Evolutionary conservation across 2,797 vertebrate species (phyloP).

Genomic region (Clarias platycephalus): DNA sequence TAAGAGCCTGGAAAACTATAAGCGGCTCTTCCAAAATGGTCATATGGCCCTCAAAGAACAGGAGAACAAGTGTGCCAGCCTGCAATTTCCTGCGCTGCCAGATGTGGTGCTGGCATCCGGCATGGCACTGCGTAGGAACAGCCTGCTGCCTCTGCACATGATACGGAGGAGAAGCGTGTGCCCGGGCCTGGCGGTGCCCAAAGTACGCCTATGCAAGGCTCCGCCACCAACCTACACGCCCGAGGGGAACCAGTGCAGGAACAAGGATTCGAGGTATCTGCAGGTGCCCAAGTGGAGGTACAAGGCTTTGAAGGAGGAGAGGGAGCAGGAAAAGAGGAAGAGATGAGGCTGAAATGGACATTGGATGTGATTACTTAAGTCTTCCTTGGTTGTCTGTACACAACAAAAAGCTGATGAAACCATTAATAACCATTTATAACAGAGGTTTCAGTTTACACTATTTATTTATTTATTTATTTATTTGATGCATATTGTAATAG

Average conservation of each 20-base stretch:
- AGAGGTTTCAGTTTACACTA: background rate
- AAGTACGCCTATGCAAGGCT: slow-evolving; percentile 86
- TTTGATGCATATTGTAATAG: background rate
- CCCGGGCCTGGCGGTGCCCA: slow-evolving; percentile 84
- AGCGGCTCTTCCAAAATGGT: slow-evolving; percentile 80
- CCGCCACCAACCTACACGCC: slow-evolving; percentile 76
- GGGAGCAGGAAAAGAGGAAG: slow-evolving; percentile 76
- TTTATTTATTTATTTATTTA: background rate
- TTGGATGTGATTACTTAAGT: background rate
- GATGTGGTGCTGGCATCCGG: slow-evolving; percentile 61
- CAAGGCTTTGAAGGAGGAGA: slow-evolving; percentile 85
- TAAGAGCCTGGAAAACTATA: slow-evolving; percentile 70
- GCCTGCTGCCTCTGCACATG: slow-evolving; percentile 83
- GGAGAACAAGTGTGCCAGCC: slow-evolving; percentile 74
- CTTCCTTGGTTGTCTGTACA: background rate
- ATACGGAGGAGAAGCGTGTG: slow-evolving; percentile 85
- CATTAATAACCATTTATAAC: background rate
- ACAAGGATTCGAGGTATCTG: slow-evolving; percentile 72
- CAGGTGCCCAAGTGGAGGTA: slow-evolving; percentile 94
- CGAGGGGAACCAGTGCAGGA: slow-evolving; percentile 61
- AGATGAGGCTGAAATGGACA: background rate
- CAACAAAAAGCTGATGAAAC: background rate
- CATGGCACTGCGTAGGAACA: slow-evolving; percentile 74
- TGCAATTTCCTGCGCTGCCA: slow-evolving; percentile 69
- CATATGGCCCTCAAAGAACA: slow-evolving; percentile 67